These are phyloP conservation scores for Microctenopoma steveboyesi DNA, from an alignment of 2,797 vertebrate species.

Conservation along the genomic window DNA sequence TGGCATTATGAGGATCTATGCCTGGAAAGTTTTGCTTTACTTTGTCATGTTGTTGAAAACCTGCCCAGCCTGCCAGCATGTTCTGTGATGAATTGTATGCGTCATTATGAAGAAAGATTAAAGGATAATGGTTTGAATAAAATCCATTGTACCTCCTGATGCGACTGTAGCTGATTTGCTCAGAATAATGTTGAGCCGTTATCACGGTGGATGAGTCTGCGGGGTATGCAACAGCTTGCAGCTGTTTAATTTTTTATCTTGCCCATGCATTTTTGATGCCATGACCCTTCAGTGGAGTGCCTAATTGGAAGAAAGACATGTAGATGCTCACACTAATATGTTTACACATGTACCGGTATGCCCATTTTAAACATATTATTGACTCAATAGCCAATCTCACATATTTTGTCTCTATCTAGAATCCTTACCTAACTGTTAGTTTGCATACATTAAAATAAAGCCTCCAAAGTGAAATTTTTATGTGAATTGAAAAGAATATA, in stretches of 20 bases:
- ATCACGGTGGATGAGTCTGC: constrained; percentile 35
- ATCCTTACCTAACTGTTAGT: constrained; percentile 18
- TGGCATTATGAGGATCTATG: constrained; percentile 47
- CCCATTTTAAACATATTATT: constrained; percentile 47
- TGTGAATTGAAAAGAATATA: too few relatives aligned
- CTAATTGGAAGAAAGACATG: constrained; percentile 27
- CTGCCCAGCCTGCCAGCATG: constrained; percentile 26
- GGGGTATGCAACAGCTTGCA: constrained; percentile 44
- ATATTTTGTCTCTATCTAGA: constrained; percentile 36
- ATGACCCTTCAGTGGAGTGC: constrained; percentile 19
- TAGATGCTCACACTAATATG: constrained; percentile 22
- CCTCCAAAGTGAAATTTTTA: too few relatives aligned
- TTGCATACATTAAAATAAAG: too few relatives aligned
- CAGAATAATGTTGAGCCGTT: constrained; percentile 33
- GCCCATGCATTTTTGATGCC: constrained; percentile 62
- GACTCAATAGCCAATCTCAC: constrained; percentile 23
- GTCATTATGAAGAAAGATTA: constrained; percentile 50
- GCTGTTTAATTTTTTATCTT: constrained; percentile 65
- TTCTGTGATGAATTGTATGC: constrained; percentile 32
- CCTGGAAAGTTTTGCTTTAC: constrained; percentile 57
- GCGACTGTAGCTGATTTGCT: constrained; percentile 37
- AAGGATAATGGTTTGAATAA: constrained; percentile 53
- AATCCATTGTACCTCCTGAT: constrained; percentile 33
- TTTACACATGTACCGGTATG: constrained; percentile 29
- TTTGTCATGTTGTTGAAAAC: constrained; percentile 58